A percentile compares a stretch with the other conserved stretches of the same genome.
phyloP scores from a whole-genome alignment of 1,140 invertebrate species.

The Phenacoccus solenopsis region DNA sequence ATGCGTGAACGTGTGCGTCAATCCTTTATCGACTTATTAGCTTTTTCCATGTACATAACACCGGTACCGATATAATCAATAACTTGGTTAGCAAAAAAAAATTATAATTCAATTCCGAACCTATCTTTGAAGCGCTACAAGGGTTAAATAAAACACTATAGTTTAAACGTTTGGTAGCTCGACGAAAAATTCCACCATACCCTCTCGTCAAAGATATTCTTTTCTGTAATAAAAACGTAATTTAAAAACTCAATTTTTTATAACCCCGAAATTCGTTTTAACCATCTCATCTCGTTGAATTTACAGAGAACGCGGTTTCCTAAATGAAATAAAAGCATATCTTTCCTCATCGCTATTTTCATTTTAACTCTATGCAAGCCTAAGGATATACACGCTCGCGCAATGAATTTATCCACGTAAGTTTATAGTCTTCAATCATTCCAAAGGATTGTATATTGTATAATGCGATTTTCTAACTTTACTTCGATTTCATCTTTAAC shows the following conservation, averaged over 20 bases:
- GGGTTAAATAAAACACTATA: too few relatives aligned
- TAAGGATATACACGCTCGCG: too few relatives aligned
- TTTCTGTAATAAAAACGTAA: background rate
- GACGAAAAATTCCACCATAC: background rate
- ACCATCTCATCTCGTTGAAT: too few relatives aligned
- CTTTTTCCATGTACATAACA: background rate
- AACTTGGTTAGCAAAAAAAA: background rate
- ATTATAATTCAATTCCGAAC: background rate
- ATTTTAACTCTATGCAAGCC: too few relatives aligned
- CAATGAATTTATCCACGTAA: too few relatives aligned
- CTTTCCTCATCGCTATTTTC: too few relatives aligned
- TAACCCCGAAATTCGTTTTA: background rate
- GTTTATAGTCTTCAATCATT: too few relatives aligned
- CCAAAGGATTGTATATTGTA: background rate
- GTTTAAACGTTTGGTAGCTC: too few relatives aligned
- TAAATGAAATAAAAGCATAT: too few relatives aligned
- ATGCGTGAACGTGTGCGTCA: background rate
- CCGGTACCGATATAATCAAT: background rate
- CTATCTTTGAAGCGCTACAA: background rate
- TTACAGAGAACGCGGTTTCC: too few relatives aligned
- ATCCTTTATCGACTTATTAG: background rate
- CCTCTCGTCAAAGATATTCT: background rate
- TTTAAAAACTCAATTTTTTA: background rate
- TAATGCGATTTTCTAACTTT: background rate
- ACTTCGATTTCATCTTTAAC: background rate